Base-by-base conservation (phyloP, 2,888 invertebrate species). In the Apotomis capreana region DNA sequence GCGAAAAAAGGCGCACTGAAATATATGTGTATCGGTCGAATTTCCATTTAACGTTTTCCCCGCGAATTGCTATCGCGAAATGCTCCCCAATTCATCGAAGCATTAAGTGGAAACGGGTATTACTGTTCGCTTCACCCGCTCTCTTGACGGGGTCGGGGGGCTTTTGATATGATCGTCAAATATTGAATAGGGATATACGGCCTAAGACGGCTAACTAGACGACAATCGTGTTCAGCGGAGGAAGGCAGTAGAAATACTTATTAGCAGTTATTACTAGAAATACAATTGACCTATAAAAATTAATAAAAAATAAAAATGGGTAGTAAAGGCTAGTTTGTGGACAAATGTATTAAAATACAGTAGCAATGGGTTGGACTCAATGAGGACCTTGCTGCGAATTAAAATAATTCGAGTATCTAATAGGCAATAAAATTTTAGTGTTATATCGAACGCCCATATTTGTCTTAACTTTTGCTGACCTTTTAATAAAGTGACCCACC, bases 61-160 rank as follows among this genome's bases (percentile, higher is more conserved):
- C 80, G 77, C 79, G 82, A 80, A 83, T 84, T 83, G 81, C 79
- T 82, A 80, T 81, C 78, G 79, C 74, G 77, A 74, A 74, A 78
- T 78, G 80, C 79, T 81, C 78, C 83, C 81, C 82, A 81, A 87
- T 83, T 81, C 85, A 88, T 82, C 78, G 84, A 76, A 86, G 87
- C 87, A 86, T 87, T 86, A 86, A 88, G 82, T 86, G 86, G 85
- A 87, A 88, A 85, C 82, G 81, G 81, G 85, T 82, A 84, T 87
- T 86, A 89, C 87, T 88, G 87, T 83, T 84, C 86, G 82, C 85
- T 83, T 81, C 85, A 80, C 79, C 81, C 81, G 80, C 78, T 81
- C 82, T 83, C 84, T 82, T 83, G 80, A 82, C 81, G 80, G 80
- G 80, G 82, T 78, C 78, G 81, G 76, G 77, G 76, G 76, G 77